Base-by-base conservation (phyloP, 2,888 invertebrate species). In the Sclerodermus sp. region DNA sequence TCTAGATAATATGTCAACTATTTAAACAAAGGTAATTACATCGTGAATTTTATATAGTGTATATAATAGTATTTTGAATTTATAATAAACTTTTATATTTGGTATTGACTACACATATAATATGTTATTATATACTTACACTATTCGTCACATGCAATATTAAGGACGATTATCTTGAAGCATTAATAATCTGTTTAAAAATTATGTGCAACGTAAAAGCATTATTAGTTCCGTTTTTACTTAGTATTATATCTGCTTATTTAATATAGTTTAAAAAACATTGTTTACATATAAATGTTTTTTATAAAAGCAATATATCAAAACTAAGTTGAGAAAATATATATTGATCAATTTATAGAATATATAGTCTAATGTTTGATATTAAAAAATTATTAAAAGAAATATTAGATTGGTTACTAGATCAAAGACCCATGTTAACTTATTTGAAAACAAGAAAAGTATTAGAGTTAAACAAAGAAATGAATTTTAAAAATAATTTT, bases 101-200 rank as follows among this genome's bases (percentile, higher is more conserved):
- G 30, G 31, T 31, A 47, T 43, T 15, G 30, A 45, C 44, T 36
- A 44, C 50, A 42, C 23, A 38, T 51, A 52, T 51, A 55, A 49
- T 45, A 38, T 23, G 8, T 23, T 51, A 18, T 52, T 51, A 57
- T 38, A 57, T 58, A 54, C 57, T 57, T 58, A 58, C 57, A 57
- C 47, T 45, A 57, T 49, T 46, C 13, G 43, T 31, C 51, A 32
- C 47, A 49, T 44, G 42, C 51, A 47, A 42, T 36, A 41, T 47
- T 41, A 47, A 49, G 38, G 49, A 31, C 46, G 45, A 17, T 53
- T 53, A 53, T 50, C 56, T 53, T 56, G 50, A 57, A 50, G 50
- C 48, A 50, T 48, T 53, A 45, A 36, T 17, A 44, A 42, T 31
- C 32, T 47, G 44, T 42, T 23, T 36, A 32, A 5, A 23, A 23